Evolutionary conservation across 2,888 invertebrate genomes (phyloP).

Genomic region (Bedellia somnulentella): DNA sequence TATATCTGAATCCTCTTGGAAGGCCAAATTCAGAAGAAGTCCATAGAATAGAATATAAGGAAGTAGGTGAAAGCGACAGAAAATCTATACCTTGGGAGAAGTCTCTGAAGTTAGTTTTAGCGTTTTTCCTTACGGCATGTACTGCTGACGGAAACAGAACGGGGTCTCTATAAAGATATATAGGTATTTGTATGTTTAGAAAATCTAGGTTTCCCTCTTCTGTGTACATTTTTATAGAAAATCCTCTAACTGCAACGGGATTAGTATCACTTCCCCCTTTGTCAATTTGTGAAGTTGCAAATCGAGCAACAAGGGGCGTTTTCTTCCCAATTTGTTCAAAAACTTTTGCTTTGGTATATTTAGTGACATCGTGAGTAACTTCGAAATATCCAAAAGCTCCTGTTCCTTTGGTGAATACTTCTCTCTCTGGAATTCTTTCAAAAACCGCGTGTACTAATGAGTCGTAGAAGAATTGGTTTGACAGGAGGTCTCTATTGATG

Average conservation of each 20-base stretch:
- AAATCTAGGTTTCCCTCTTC: conserved; percentile 8
- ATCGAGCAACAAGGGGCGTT: conserved; percentile 58
- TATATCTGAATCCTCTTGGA: conserved; percentile 82
- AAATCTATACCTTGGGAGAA: conserved; percentile 45
- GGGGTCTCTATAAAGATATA: conserved; percentile 55
- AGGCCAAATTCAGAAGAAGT: conserved; percentile 82
- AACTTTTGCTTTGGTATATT: conserved; percentile 55
- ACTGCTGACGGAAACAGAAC: conserved; percentile 53
- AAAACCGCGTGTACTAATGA: conserved; percentile 74
- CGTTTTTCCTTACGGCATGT: conserved; percentile 55
- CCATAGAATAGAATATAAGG: not conserved
- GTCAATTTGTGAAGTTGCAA: conserved; percentile 63
- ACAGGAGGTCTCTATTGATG: conserved; percentile 10
- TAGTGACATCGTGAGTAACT: conserved; percentile 72
- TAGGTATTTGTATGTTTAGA: conserved; percentile 48
- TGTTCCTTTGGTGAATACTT: conserved; percentile 87
- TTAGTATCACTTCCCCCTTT: conserved; percentile 61
- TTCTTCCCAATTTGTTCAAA: conserved; percentile 56
- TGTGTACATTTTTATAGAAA: conserved; percentile 19
- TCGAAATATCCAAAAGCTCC: conserved; percentile 79
- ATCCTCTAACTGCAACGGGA: conserved; percentile 26
- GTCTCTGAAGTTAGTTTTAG: conserved; percentile 28
- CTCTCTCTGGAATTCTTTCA: conserved; percentile 86
- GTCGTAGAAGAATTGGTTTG: conserved; percentile 47
- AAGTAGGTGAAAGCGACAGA: conserved; percentile 11